Conservation (phyloP, 2,113 vertebrate genomes). For the Xenopus laevis region DNA sequence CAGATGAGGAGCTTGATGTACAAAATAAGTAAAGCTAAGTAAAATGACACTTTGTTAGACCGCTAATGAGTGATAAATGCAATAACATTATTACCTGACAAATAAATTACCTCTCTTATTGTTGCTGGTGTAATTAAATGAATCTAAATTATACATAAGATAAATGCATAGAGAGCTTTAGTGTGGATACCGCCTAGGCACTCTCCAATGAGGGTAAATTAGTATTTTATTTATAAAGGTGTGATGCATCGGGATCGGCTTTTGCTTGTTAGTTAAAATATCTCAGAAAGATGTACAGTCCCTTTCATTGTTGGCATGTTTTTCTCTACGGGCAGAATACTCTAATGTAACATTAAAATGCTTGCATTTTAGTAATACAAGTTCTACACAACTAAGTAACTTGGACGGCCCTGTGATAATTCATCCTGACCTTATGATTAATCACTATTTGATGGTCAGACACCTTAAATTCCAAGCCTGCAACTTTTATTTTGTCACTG, state of each 20-base stretch:
- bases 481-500: no score
- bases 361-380: no score
- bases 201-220: conserved; percentile 20
- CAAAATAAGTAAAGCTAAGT: conserved; percentile 67
- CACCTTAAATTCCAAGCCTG: no score
- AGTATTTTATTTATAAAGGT: conserved; percentile 29
- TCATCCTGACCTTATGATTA: no score
- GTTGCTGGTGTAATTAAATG: conserved; percentile 42
- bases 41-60: conserved; percentile 64
- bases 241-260: conserved; percentile 10
- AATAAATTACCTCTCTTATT: conserved; percentile 46
- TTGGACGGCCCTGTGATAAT: no score
- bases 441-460: no score
- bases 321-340: no score
- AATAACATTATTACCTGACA: conserved; percentile 67
- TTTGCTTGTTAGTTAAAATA: not conserved
- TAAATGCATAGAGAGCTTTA: conserved; percentile 28
- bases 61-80: conserved; percentile 66
- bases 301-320: no score
- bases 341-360: no score
- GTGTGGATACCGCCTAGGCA: not conserved
- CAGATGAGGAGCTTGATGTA: conserved; percentile 78
- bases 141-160: conserved; percentile 42
- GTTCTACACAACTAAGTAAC: no score
- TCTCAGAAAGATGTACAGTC: no score